Conservation (phyloP, 2,797 vertebrate species). For the Pseudochaenichthys georgianus region DNA sequence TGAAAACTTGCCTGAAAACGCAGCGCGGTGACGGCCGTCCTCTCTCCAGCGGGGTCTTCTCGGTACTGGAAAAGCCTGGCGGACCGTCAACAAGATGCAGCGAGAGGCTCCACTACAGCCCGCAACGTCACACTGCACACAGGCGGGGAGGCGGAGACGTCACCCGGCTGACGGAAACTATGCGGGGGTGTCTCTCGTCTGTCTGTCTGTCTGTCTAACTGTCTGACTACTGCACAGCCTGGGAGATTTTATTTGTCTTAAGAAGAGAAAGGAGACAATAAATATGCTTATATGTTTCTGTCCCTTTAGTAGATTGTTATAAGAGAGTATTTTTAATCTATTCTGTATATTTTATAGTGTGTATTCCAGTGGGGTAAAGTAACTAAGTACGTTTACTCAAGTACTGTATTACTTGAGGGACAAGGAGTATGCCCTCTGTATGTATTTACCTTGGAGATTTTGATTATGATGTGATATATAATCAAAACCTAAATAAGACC, state of each 20-base stretch:
- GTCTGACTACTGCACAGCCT: constrained; percentile 42
- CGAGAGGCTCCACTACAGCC: constrained; percentile 82
- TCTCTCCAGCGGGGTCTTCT: constrained; percentile 69
- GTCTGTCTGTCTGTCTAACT: constrained; percentile 34
- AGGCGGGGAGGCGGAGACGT: constrained; percentile 83
- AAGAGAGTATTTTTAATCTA: no score
- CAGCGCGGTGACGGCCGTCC: constrained; percentile 46
- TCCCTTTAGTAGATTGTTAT: no score
- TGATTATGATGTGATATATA: no score
- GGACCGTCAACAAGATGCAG: constrained; percentile 83
- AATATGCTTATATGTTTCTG: background rate
- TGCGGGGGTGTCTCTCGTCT: constrained; percentile 82
- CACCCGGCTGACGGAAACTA: constrained; percentile 85
- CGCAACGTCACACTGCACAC: constrained; percentile 83
- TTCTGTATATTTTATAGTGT: no score
- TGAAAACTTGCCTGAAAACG: constrained; percentile 73
- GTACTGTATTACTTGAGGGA: no score
- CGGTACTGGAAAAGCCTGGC: constrained; percentile 77
- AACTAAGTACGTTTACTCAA: no score
- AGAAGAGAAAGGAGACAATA: constrained; percentile 1
- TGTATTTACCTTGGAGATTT: no score
- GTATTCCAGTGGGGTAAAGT: no score
- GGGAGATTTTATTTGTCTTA: constrained; percentile 31
- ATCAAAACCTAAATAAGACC: no score
- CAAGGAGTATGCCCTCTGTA: no score